A percentile compares a stretch with the other conserved stretches of the same genome.
phyloP scores from a whole-genome alignment of 1,140 invertebrate genomes.

The Bombus pyrosoma region DNA sequence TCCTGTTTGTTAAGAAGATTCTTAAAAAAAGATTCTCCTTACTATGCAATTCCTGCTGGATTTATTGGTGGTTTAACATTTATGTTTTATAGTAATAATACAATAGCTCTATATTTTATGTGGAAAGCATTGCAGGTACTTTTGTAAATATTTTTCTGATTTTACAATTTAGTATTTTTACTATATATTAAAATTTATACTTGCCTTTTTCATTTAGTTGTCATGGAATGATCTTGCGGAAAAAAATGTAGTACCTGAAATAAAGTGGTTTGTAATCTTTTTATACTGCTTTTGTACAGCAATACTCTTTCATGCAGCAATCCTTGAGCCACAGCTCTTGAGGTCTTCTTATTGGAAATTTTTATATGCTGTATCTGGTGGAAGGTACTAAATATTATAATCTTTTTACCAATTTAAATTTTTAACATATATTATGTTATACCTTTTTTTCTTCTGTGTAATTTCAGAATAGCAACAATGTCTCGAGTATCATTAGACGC shows the following conservation, averaged over 20 bases:
- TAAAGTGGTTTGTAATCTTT: conserved; percentile 86
- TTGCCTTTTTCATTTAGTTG: conserved; percentile 81
- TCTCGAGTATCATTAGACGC: conserved; percentile 83
- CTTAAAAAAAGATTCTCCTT: conserved; percentile 83
- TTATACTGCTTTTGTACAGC: conserved; percentile 92
- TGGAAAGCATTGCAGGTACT: conserved; percentile 88
- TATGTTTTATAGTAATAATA: conserved; percentile 86
- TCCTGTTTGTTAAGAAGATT: conserved; percentile 85
- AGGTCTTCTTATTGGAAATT: conserved; percentile 94
- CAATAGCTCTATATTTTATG: conserved; percentile 87
- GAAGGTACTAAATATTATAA: conserved; percentile 82
- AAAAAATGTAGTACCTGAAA: conserved; percentile 83
- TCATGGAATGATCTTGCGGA: conserved; percentile 85
- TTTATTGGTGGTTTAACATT: conserved; percentile 86
- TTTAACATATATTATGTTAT: conserved; percentile 1
- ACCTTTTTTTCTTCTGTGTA: conserved; percentile 54
- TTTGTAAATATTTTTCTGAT: background rate
- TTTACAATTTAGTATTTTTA: background rate
- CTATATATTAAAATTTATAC: background rate
- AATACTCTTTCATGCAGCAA: conserved; percentile 90
- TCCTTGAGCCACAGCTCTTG: conserved; percentile 90
- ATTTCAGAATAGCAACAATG: conserved; percentile 84
- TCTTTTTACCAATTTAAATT: background rate
- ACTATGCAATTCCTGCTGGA: conserved; percentile 86
- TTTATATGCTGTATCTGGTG: conserved; percentile 88